Base-by-base conservation (phyloP, 2,888 invertebrate genomes). In the Pristionchus maxplancki region DNA sequence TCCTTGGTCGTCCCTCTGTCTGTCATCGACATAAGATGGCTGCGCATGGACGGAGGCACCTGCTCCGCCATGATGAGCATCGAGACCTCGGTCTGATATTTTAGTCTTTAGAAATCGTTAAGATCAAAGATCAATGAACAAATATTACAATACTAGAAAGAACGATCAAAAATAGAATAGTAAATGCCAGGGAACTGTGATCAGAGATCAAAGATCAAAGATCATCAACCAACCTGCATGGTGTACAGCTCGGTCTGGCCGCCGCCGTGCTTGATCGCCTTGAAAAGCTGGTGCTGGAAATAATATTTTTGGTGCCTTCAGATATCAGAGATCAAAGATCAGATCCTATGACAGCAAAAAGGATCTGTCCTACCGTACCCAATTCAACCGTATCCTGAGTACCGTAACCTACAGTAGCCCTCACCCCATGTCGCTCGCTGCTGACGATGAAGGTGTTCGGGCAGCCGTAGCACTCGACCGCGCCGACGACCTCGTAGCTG, bases 1-100 rank as follows among this genome's bases (percentile, higher is more conserved):
- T 78, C 78, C 78, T 78, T 78, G 78, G 78, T 78, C 78, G 78
- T 78, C n/a, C 78, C 78, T n/a, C 78, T 44, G 28, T 78, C 78
- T 5, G 40, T 78, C 78, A 78, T 78, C 13, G 48, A 20, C n/a
- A 78, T 40, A 3, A 78, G 40, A 17, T 78, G 44, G 11, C 15
- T 0, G 24, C 44, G 24, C 78, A 78, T 78, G 44, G 13, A 44
- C n/a, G 78, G 78, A 28, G 44, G 78, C 44, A 44, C 78, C 28
- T 44, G 44, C 78, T 78, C 78, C 15, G 78, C 78, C n/a, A 48
- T n/a, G n/a, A 78, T 44, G 3, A 78, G 44, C 44, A 78, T 40
- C 40, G 78, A 24, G 13, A 44, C 40, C 44, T 78, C 78, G n/a
- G 44, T 40, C 78, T 78, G 48, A n/a, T n/a, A n/a, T n/a, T n/a